Base-by-base conservation (phyloP, 2,888 invertebrate genomes). In the Gastracanthus pulcherrimus region DNA sequence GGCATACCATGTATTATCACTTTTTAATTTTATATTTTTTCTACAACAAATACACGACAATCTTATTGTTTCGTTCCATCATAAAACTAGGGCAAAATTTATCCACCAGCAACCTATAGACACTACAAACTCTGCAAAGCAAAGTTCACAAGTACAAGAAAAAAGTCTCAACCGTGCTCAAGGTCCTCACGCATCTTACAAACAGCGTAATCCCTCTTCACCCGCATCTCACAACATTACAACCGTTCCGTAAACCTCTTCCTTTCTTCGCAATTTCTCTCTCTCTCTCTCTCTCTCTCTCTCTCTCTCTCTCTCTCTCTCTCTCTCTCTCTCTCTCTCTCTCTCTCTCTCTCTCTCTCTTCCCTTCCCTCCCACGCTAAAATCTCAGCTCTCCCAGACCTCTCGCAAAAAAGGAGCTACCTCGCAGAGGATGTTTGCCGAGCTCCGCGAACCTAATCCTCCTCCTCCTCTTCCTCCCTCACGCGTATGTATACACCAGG, bases 391-490 rank as follows among this genome's bases (percentile, higher is more conserved):
- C n/a, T 51, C n/a, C 9, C 6, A n/a, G 16, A 45, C 31, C 3
- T 5, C 16, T 36, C 66, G 34, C 9, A 58, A 45, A 29, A 48
- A 45, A 13, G 13, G 19, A 45, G 31, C 11, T 13, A 29, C 13
- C 9, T 16, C 9, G 74, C 82, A 71, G 81, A 86, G 86, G 85
- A 87, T 86, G 86, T 88, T 86, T 87, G 85, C 84, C n/a, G n/a
- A n/a, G n/a, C n/a, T n/a, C n/a, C 84, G 82, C 83, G 83, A 82
- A 84, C 82, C 85, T 85, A 87, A 87, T 87, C 85, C 87, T 80
- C 62, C 9, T 6, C 29, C 75, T 74, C 55, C 60, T 81, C 45
- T 9, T 78, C 58, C 71, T 74, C 23, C 70, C 41, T 16, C 66
- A 23, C 66, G 41, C 41, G 31, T 34, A 36, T 70, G 23, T 41